These are phyloP conservation scores for Drosophila kambysellisi DNA, from an alignment of 2,888 invertebrate genomes.

Conservation along the genomic window DNA sequence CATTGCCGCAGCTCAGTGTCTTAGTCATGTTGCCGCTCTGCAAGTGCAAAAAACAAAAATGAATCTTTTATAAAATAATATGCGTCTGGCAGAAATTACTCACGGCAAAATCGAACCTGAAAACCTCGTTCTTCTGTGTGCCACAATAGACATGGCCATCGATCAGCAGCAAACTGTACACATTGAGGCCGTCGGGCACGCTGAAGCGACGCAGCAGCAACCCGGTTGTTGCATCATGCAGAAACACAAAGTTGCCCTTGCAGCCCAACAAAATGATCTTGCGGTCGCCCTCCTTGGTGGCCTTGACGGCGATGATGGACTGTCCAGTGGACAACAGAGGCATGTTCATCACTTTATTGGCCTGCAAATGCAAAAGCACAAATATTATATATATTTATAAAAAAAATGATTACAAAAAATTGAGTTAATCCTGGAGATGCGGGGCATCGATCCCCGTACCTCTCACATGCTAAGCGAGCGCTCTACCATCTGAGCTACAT, in stretches of 20 bases:
- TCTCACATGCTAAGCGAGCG: constrained; percentile 86
- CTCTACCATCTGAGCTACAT: constrained; percentile 86
- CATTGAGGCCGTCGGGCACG: constrained; percentile 87
- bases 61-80: no score
- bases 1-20: constrained; percentile 89
- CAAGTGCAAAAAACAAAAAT: constrained; percentile 36
- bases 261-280: constrained; percentile 88
- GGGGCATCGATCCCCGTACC: constrained; percentile 85
- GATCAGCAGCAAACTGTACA: constrained; percentile 90
- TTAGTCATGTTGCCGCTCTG: constrained; percentile 89
- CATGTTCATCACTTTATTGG: constrained; percentile 83
- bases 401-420: constrained; percentile 1
- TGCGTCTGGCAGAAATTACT: constrained; percentile 81
- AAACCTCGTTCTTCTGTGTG: constrained; percentile 90
- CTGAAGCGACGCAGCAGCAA: constrained; percentile 88
- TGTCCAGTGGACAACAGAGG: constrained; percentile 88
- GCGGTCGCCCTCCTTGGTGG: constrained; percentile 90
- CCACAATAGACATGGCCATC: constrained; percentile 91
- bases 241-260: constrained; percentile 89
- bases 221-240: constrained; percentile 90
- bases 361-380: constrained; percentile 84
- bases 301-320: constrained; percentile 89
- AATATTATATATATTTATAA: background rate
- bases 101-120: constrained; percentile 91
- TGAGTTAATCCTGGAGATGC: constrained; percentile 82